Evolutionary conservation across 2,888 invertebrate species (phyloP), one percentile per base, ranked within the genome.

Genomic region (Altica lythri): DNA sequence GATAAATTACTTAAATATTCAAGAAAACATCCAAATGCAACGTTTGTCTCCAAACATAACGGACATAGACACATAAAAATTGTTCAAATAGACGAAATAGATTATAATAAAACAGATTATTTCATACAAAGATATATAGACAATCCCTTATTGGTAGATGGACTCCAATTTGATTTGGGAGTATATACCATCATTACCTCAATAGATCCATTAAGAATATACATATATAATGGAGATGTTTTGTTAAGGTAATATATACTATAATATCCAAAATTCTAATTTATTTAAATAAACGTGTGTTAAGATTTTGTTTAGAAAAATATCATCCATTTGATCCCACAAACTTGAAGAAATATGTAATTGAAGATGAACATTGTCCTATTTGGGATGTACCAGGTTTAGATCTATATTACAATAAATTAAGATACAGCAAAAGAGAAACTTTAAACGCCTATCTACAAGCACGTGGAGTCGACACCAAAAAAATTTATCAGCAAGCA

Each of bases 171-270:
- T 16, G 34, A 34, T 16, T 16, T 34, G 2, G 34, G 34, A 34
- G 1, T 34, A 16, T 34, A 34, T 34, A 34, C 34, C 8, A 34
- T 34, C 14, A 34, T 34, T 9, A 34, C 34, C 16, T 34, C 34
- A 4, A 10, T 34, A 4, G 34, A 34, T 2, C 34, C 34, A 16
- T 34, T 34, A 9, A 34, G 34, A 16, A 34, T 34, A 8, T 34
- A 34, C 16, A 9, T 34, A 1, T 34, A 34, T 34, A 34, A 34
- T 34, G 34, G 16, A 1, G 34, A 34, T 34, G 16, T 34, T 16
- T 2, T 16, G 34, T 14, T 14, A 14, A 34, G 34, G 34, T 34
- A 34, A 13, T 4, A 16, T n/a, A 27, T 27, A 6, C 2, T 27
- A 6, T 2, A 27, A 3, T 6, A 6, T 5, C 6, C 2, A 27